phyloP scores from a whole-genome alignment of 2,113 vertebrate genomes.

The Dromiciops gliroides region DNA sequence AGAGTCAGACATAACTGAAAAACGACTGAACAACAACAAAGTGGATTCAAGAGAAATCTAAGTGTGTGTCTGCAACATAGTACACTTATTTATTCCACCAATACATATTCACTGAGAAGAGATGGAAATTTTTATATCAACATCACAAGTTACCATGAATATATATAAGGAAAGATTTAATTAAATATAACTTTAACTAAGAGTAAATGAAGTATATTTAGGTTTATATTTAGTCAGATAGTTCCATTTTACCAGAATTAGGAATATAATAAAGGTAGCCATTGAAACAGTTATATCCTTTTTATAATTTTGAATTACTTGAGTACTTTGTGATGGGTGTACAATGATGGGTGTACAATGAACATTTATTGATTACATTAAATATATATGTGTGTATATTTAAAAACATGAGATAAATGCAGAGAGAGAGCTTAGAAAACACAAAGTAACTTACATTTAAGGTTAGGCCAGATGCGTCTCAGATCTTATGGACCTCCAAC shows the following conservation, averaged over 20 bases:
- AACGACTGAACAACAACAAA: background rate
- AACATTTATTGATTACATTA: background rate
- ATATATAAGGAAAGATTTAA: constrained; percentile 32
- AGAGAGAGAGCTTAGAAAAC: constrained; percentile 1
- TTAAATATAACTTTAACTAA: background rate
- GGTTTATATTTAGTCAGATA: background rate
- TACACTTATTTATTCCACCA: constrained; percentile 14
- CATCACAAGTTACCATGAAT: constrained; percentile 23
- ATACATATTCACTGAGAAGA: constrained; percentile 25
- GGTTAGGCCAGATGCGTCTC: constrained; percentile 20
- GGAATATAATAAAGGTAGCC: background rate
- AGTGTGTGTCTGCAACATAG: background rate
- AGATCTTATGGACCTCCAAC: constrained; percentile 4
- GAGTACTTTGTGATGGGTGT: background rate
- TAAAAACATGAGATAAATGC: too few relatives aligned
- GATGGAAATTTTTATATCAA: constrained; percentile 39
- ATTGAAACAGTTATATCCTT: background rate
- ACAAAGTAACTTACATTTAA: constrained; percentile 30
- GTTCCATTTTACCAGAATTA: background rate
- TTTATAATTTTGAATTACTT: background rate
- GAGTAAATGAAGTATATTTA: background rate
- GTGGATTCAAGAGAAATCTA: background rate
- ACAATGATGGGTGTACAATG: constrained; percentile 6
- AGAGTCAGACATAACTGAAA: background rate
- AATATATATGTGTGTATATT: background rate